Evolutionary conservation across 2,113 vertebrate species (phyloP).

Genomic region (Neogobius melanostomus): DNA sequence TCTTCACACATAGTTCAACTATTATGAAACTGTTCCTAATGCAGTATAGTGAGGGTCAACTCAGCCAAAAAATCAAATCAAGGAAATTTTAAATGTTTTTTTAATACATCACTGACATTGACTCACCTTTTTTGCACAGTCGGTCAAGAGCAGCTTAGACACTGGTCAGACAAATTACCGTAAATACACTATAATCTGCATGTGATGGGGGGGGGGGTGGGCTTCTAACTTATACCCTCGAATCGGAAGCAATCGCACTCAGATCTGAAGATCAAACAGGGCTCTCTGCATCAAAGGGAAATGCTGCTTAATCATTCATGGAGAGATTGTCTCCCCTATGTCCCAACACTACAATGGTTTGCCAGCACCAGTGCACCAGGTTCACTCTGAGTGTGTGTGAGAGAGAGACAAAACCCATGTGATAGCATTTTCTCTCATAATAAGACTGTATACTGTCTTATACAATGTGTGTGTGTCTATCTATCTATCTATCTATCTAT

Average conservation of each 20-base stretch:
- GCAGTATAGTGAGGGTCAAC: too few relatives aligned
- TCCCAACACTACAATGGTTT: conserved; percentile 73
- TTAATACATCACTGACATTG: background rate
- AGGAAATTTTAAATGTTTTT: too few relatives aligned
- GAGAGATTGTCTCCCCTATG: conserved; percentile 73
- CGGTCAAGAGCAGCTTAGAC: background rate
- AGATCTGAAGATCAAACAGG: conserved; percentile 61
- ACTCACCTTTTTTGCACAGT: background rate
- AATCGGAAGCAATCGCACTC: conserved; percentile 6
- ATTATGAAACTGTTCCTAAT: too few relatives aligned
- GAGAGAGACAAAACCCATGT: conserved; percentile 66
- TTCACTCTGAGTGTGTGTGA: conserved; percentile 54
- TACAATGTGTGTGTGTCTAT: conserved; percentile 17
- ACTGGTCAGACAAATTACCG: background rate
- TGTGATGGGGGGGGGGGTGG: background rate
- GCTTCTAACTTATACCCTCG: conserved; percentile 1
- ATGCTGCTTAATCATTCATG: conserved; percentile 77
- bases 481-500: too few relatives aligned
- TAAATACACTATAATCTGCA: conserved; percentile 2
- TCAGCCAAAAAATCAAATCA: too few relatives aligned
- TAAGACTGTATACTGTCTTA: conserved; percentile 47
- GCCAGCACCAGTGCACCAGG: conserved; percentile 70
- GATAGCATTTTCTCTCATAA: conserved; percentile 70
- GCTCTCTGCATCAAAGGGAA: conserved; percentile 72
- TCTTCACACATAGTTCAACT: too few relatives aligned